phyloP scores from a whole-genome alignment of 2,888 invertebrate genomes.

The Crematogaster levior region DNA sequence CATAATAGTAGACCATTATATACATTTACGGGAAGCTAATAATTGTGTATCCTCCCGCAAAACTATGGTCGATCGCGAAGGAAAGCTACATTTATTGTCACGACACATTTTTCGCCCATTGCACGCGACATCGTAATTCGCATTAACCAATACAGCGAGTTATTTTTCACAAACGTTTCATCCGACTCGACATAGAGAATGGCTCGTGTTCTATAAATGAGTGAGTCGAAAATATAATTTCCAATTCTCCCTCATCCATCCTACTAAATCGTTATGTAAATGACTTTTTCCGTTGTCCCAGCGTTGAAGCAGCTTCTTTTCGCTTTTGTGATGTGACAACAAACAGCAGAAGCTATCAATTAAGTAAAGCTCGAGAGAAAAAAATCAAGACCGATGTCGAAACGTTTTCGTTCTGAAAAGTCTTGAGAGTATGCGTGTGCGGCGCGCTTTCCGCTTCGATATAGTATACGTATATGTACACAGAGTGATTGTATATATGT shows the following conservation, averaged over 20 bases:
- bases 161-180: conserved; percentile 40
- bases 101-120: conserved; percentile 48
- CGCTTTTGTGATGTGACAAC: conserved; percentile 60
- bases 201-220: conserved; percentile 1
- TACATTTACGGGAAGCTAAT: conserved; percentile 54
- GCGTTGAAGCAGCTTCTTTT: conserved; percentile 61
- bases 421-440: not conserved
- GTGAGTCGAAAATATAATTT: conserved; percentile 9
- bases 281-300: conserved; percentile 59
- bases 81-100: conserved; percentile 33
- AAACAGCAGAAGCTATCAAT: conserved; percentile 22
- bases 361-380: not conserved
- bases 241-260: conserved; percentile 6
- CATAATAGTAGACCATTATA: conserved; percentile 37
- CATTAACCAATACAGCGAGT: conserved; percentile 38
- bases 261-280: not conserved
- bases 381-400: conserved; percentile 3
- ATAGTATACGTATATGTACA: conserved; percentile 21
- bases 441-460: conserved; percentile 39
- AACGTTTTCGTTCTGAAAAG: not conserved
- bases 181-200: not conserved
- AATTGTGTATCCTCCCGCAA: conserved; percentile 42
- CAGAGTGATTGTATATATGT: conserved; percentile 48
- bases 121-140: conserved; percentile 50
- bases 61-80: conserved; percentile 24